Conservation (phyloP, 2,888 invertebrate species). For the Nipponacmea schrenckii region DNA sequence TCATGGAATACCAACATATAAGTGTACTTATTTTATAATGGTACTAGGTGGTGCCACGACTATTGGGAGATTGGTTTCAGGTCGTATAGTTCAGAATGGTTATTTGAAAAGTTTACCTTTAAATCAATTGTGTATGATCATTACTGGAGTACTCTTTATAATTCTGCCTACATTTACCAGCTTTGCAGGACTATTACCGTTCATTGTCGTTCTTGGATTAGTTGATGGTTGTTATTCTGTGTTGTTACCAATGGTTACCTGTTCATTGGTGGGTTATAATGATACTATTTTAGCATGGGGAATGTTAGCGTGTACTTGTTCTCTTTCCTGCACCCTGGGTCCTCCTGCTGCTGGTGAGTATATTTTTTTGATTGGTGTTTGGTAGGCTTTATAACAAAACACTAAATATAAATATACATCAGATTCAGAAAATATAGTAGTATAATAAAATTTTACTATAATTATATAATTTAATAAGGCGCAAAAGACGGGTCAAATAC, state of each 20-base stretch:
- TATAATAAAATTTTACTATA: too few relatives aligned
- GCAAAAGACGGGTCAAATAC: too few relatives aligned
- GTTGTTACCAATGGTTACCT: constrained; percentile 50
- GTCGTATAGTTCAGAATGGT: constrained; percentile 48
- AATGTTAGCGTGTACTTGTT: constrained; percentile 47
- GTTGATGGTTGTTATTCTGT: constrained; percentile 60
- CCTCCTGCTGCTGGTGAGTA: constrained; percentile 55
- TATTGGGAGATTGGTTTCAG: constrained; percentile 51
- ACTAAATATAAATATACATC: too few relatives aligned
- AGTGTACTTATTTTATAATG: constrained; percentile 49
- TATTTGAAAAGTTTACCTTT: constrained; percentile 50
- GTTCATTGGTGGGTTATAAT: constrained; percentile 45
- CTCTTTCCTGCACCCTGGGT: constrained; percentile 54
- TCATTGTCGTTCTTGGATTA: constrained; percentile 40
- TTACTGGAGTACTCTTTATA: constrained; percentile 52
- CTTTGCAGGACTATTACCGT: constrained; percentile 39
- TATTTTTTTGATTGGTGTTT: background rate
- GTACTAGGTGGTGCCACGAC: constrained; percentile 52
- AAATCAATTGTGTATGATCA: constrained; percentile 56
- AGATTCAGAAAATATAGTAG: too few relatives aligned
- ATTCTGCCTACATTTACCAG: constrained; percentile 49
- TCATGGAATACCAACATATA: constrained; percentile 43
- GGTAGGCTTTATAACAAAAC: too few relatives aligned
- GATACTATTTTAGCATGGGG: constrained; percentile 56
- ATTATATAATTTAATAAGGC: too few relatives aligned